Percentiles rank a stretch among this genome's conserved stretches.
Conservation (phyloP, 2,113 vertebrate genomes). For the Gnathonemus longibarbis region DNA sequence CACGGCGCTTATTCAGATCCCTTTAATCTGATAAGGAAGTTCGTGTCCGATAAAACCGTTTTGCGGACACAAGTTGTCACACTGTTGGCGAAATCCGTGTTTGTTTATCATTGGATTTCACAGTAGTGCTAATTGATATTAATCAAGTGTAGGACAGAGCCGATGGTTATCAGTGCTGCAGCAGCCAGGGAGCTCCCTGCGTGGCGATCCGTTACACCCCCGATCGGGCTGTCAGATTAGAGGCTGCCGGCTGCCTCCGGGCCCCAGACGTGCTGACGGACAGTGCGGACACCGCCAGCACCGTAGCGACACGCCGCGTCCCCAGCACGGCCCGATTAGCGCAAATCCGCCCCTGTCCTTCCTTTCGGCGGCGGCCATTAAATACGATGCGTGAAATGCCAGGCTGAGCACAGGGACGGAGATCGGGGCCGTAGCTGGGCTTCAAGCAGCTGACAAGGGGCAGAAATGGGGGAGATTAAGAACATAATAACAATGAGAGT, state of each 20-base stretch:
- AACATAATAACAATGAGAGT: background rate
- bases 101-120: constrained; percentile 3
- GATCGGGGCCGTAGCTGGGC: background rate
- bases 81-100: background rate
- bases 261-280: background rate
- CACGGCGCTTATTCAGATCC: background rate
- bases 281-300: background rate
- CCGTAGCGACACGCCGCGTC: background rate
- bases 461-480: background rate
- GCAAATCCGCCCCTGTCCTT: background rate
- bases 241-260: too few species aligned
- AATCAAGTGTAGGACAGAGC: constrained; percentile 8
- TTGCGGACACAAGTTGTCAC: constrained; percentile 3
- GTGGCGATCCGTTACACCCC: background rate
- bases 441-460: background rate
- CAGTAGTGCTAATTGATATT: constrained; percentile 15
- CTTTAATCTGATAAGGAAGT: constrained; percentile 8
- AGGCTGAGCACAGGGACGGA: background rate
- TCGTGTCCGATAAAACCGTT: background rate
- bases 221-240: constrained; percentile 9
- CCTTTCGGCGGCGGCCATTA: background rate
- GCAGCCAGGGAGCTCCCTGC: background rate
- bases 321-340: background rate
- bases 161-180: constrained; percentile 1
- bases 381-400: background rate